phyloP scores from a whole-genome alignment of 2,797 vertebrate species.

The Muscicapa comitata region DNA sequence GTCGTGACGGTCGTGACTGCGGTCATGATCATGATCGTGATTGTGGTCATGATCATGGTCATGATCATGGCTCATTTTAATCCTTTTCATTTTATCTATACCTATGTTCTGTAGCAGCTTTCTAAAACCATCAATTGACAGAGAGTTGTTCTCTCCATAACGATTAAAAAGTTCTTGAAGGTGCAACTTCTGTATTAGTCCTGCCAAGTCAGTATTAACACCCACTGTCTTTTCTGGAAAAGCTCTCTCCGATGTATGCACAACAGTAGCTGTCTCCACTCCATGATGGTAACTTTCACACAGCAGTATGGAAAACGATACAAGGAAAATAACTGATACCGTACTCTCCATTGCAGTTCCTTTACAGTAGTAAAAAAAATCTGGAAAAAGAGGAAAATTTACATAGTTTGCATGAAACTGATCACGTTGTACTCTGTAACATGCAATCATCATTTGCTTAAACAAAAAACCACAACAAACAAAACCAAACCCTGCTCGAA shows the following conservation, averaged over 20 bases:
- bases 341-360: conserved; percentile 65
- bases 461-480: neutral
- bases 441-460: neutral
- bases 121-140: conserved; percentile 86
- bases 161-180: conserved; percentile 89
- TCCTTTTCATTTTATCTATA: conserved; percentile 79
- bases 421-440: neutral
- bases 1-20: conserved; percentile 5
- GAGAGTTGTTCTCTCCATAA: conserved; percentile 90
- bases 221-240: conserved; percentile 66
- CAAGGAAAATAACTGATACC: conserved; percentile 26
- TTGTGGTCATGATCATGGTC: conserved; percentile 35
- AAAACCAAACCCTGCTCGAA: neutral
- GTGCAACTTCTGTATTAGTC: conserved; percentile 78
- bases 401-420: neutral
- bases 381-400: neutral
- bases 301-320: conserved; percentile 28
- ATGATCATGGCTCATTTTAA: conserved; percentile 70
- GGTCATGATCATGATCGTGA: conserved; percentile 6
- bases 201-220: conserved; percentile 76
- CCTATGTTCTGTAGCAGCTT: conserved; percentile 86
- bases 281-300: conserved; percentile 56
- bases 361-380: neutral
- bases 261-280: conserved; percentile 53
- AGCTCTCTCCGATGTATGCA: conserved; percentile 62